These are phyloP conservation scores for Drosophila tropicalis DNA, from an alignment of 1,140 invertebrate species.

Conservation along the genomic window DNA sequence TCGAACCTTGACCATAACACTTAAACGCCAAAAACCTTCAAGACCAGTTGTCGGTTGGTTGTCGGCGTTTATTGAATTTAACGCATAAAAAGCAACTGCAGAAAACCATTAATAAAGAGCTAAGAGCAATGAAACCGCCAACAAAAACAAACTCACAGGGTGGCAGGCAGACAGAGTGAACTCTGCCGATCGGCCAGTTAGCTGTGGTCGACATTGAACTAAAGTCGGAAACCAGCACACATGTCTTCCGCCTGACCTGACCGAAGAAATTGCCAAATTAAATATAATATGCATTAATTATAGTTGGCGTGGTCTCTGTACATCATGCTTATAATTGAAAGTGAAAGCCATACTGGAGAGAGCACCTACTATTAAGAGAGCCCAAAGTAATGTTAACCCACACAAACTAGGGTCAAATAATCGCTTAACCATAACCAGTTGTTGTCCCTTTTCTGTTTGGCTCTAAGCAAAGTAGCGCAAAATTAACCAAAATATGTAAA, in stretches of 20 bases:
- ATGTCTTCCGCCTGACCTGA: conserved; percentile 44
- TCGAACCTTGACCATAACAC: conserved; percentile 74
- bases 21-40: conserved; percentile 69
- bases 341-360: conserved; percentile 50
- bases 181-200: conserved; percentile 20
- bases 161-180: conserved; percentile 53
- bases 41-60: conserved; percentile 60
- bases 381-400: neutral
- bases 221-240: conserved; percentile 31
- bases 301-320: conserved; percentile 35
- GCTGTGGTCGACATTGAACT: conserved; percentile 62
- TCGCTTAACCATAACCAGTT: conserved; percentile 13
- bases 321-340: conserved; percentile 35
- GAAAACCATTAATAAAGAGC: conserved; percentile 69
- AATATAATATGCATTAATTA: conserved; percentile 46
- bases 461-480: neutral
- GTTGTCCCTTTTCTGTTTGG: neutral
- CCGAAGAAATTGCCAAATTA: conserved; percentile 54
- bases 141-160: conserved; percentile 29
- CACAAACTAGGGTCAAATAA: neutral
- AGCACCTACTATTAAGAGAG: neutral
- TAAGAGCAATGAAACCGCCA: conserved; percentile 35
- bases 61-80: conserved; percentile 67
- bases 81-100: conserved; percentile 63
- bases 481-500: neutral